Base-by-base conservation (phyloP, 2,888 invertebrate genomes). In the Labia minor region DNA sequence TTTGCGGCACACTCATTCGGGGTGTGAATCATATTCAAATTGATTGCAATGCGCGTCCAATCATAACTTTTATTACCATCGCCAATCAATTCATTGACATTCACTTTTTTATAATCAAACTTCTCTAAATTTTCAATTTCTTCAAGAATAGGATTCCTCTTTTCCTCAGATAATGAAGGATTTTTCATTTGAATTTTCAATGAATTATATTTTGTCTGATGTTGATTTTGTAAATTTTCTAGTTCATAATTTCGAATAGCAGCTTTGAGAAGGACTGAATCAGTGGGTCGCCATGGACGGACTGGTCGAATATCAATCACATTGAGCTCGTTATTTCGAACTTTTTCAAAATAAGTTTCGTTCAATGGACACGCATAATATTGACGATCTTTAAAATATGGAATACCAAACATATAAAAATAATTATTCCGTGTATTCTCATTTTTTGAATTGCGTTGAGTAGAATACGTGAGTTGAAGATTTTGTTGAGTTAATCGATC, bases 1-100 rank as follows among this genome's bases (percentile, higher is more conserved):
- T 89, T 82, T 0, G 86, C 81, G 71, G 81, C 77, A 73, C 88
- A 90, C 73, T 87, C 88, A 10, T 79, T 77, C 0, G 83, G 77
- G 0, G 81, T 80, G 72, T 88, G 88, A 16, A 49, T 49, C 49
- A 49, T 14, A 14, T 49, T 49, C n/a, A 49, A n/a, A 49, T 49
- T 10, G n/a, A 49, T 49, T 11, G 49, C 49, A 49, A 49, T 49
- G 3, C 14, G 49, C 16, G 14, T 14, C 49, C 49, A 49, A 14
- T 49, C 49, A 14, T 49, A 49, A 11, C 3, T 11, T 16, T 49
- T 49, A 49, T 49, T 49, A 2, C 49, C 49, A 16, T 49, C 49
- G 49, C 49, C 49, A 14, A 49, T 49, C 16, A 49, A 49, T n/a
- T 11, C 49, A 4, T 49, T 14, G 6, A 49, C 14, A 49, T 49